Evolutionary conservation across 92 coral and sea anemone genomes (phyloP).

Genomic region (Porites lobata): DNA sequence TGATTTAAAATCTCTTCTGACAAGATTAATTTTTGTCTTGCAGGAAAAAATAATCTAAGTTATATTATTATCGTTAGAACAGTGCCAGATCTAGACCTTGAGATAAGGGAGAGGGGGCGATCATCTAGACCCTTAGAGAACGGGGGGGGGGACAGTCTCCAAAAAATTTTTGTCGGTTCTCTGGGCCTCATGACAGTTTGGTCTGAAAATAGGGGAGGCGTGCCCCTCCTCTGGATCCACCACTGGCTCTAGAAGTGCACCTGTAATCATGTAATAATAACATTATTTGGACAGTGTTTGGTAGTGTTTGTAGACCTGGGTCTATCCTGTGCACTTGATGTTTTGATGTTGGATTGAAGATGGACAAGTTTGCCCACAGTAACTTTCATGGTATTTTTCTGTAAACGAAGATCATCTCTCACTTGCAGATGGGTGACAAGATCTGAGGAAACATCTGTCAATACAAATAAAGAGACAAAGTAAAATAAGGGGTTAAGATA

Average conservation of each 20-base stretch:
- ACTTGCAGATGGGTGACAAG: slow-evolving; percentile 83
- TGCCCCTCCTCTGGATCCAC: too few species aligned
- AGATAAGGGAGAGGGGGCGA: too few species aligned
- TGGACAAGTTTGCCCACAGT: slow-evolving; percentile 84
- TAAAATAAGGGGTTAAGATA: not conserved
- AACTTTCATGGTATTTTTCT: slow-evolving; percentile 75
- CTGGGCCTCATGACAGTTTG: too few species aligned
- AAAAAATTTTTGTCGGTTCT: too few species aligned
- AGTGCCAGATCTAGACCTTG: too few species aligned
- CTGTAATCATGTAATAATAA: not conserved
- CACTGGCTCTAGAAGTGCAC: not conserved
- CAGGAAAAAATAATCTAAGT: too few species aligned
- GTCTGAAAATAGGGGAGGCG: too few species aligned
- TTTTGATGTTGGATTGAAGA: slow-evolving; percentile 77
- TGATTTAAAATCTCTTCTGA: too few species aligned
- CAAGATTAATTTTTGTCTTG: too few species aligned
- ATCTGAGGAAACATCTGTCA: slow-evolving; percentile 75
- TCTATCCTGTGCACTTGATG: slow-evolving; percentile 26
- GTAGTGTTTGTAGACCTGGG: not conserved
- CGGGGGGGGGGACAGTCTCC: too few species aligned
- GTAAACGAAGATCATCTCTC: slow-evolving; percentile 81
- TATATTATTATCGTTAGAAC: too few species aligned
- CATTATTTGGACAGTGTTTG: not conserved
- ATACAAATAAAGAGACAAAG: not conserved
- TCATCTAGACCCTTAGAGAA: too few species aligned